Base-by-base conservation (phyloP, 2,113 vertebrate species). In the Lamprotornis superbus region DNA sequence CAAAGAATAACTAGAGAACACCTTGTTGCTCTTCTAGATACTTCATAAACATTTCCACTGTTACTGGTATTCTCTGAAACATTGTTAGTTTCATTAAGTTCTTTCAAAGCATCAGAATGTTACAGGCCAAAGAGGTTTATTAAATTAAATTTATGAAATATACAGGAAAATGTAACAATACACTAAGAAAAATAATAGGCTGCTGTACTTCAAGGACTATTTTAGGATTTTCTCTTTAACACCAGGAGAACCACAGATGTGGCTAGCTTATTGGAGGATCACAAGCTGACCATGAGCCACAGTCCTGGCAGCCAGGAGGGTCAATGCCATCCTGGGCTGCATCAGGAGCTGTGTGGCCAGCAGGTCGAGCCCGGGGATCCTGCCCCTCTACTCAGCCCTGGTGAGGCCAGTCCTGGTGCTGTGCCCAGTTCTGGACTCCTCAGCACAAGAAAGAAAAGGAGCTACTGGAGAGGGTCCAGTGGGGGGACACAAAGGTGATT, bases 291-390 rank as follows among this genome's bases (percentile, higher is more conserved):
- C 46, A 23, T 1, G 7, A 65, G 15, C 10, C 2, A 37, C 31
- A 74, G 59, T 1, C 52, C 44, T 52, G 50, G 22, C 3, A 3
- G 8, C 37, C 27, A 33, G 31, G 4, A 65, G 22, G 37, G 37
- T 21, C 68, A 44, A 5, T 23, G 37, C 2, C 12, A 18, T 2
- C 33, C 37, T 39, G 23, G 19, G 5, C 12, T 24, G 44, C 50
- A 20, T 1, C 4, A 12, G 18, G 22, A 57, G 35, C 5, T n/a
- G 12, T 2, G 22, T 24, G 44, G 15, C 10, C 44, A 46, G 33
- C 52, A 67, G 52, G 60, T 3, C 0, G 0, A 37, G 52, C 12
- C 4, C 20, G 5, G 22, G 5, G 52, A 46, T 46, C 4, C 77
- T 74, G 37, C 12, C 60, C 22, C 23, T 65, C 68, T 74, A 1